Percentiles rank a stretch among this genome's conserved stretches.
Evolutionary conservation across 2,113 vertebrate species (phyloP).

Genomic region (Triplophysa dalaica): DNA sequence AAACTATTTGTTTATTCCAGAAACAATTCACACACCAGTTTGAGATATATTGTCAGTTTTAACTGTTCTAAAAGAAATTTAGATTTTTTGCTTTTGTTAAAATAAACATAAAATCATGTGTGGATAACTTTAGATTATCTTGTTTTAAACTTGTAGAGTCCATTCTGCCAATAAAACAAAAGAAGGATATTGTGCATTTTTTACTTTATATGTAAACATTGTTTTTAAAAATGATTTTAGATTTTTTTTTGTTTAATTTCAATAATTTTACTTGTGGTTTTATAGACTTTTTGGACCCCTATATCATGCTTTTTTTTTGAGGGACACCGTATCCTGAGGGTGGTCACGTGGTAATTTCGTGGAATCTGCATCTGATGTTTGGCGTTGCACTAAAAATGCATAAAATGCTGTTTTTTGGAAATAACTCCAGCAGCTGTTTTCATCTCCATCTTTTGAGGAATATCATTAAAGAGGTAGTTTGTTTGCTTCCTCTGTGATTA

Average conservation of each 20-base stretch:
- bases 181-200: not conserved
- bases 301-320: not conserved
- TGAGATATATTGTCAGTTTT: too few species aligned
- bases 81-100: too few species aligned
- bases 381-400: conserved; percentile 14
- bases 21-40: too few species aligned
- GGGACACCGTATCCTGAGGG: not conserved
- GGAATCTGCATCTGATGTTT: conserved; percentile 17
- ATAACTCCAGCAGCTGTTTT: conserved; percentile 22
- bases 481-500: conserved; percentile 39
- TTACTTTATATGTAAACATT: not conserved
- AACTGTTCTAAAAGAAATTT: too few species aligned
- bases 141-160: not conserved
- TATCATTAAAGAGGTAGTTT: conserved; percentile 35
- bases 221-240: not conserved
- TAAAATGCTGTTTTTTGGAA: conserved; percentile 32
- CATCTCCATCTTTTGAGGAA: conserved; percentile 35
- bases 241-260: too few species aligned
- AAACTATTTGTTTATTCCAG: too few species aligned
- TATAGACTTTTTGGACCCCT: not conserved
- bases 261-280: too few species aligned
- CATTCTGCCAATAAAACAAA: not conserved
- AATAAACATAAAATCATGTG: too few species aligned
- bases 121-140: too few species aligned
- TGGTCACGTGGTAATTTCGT: not conserved